These are phyloP conservation scores for Phaonia tiefii DNA, from an alignment of 2,888 invertebrate genomes.

Conservation along the genomic window DNA sequence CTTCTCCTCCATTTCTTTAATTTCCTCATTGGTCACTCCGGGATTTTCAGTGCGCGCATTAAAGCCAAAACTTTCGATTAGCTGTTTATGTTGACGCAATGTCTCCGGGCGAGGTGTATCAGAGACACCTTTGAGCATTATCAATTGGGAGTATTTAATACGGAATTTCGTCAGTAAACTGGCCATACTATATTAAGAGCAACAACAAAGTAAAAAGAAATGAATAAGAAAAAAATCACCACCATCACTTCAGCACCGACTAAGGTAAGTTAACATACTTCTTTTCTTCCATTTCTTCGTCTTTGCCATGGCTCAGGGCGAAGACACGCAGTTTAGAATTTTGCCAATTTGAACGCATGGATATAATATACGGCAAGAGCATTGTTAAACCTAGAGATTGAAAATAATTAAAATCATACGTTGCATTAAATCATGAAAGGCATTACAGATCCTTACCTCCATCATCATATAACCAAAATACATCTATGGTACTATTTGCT, in stretches of 20 bases:
- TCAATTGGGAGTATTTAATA: slow-evolving; percentile 94
- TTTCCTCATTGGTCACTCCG: slow-evolving; percentile 68
- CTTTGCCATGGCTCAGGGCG: slow-evolving; percentile 90
- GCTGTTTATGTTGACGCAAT: slow-evolving; percentile 86
- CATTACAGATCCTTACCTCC: slow-evolving; percentile 82
- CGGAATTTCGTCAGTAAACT: slow-evolving; percentile 95
- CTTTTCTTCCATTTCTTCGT: slow-evolving; percentile 90
- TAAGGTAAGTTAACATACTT: slow-evolving; percentile 83
- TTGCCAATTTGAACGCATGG: slow-evolving; percentile 88
- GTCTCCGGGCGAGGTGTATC: slow-evolving; percentile 90
- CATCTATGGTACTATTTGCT: slow-evolving; percentile 92
- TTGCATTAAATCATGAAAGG: background rate
- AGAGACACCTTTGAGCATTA: slow-evolving; percentile 94
- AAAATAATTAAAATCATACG: background rate
- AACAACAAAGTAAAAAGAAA: slow-evolving; percentile 43
- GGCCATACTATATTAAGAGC: slow-evolving; percentile 89
- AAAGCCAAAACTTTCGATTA: slow-evolving; percentile 85
- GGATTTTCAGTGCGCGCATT: slow-evolving; percentile 73
- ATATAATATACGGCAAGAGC: slow-evolving; percentile 91
- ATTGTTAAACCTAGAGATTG: slow-evolving; percentile 85
- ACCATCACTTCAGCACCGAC: background rate
- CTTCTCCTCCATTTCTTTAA: slow-evolving; percentile 86
- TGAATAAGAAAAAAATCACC: slow-evolving; percentile 37
- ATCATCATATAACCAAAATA: slow-evolving; percentile 98
- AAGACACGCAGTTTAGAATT: slow-evolving; percentile 90